phyloP scores from a whole-genome alignment of 2,113 vertebrate genomes.

The Carlito syrichta region DNA sequence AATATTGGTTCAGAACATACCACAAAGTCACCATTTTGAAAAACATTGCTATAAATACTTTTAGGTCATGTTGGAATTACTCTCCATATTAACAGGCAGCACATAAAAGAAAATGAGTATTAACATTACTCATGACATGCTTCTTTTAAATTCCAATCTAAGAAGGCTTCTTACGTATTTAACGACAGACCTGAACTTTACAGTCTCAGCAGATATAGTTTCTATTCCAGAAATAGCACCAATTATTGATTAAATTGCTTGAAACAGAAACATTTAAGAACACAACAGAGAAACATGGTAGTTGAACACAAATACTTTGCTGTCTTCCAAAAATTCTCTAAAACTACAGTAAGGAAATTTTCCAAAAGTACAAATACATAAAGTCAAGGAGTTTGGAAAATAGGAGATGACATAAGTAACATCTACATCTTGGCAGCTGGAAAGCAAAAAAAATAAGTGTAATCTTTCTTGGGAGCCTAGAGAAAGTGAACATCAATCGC shows the following conservation, averaged over 20 bases:
- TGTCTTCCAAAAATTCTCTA: neutral
- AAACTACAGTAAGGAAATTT: neutral
- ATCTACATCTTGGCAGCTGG: neutral
- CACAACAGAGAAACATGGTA: neutral
- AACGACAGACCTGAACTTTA: slow-evolving; percentile 60
- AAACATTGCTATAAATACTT: neutral
- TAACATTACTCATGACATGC: neutral
- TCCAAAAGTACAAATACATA: neutral
- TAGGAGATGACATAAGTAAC: neutral
- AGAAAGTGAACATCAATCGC: rapidly evolving
- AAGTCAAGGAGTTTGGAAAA: neutral
- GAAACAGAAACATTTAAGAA: neutral
- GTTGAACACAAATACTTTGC: neutral
- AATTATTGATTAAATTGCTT: neutral
- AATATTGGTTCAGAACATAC: neutral
- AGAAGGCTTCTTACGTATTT: slow-evolving; percentile 15
- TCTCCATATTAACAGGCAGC: neutral
- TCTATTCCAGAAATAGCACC: neutral
- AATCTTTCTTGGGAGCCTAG: neutral
- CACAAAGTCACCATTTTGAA: neutral
- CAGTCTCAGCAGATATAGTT: slow-evolving; percentile 11
- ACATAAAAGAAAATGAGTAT: neutral
- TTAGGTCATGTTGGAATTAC: neutral
- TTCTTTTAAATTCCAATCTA: slow-evolving; percentile 33
- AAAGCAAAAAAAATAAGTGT: neutral